Conservation (phyloP, 30 jellyfish, hydroid and myxozoan species). For the Hydractinia echinata region DNA sequence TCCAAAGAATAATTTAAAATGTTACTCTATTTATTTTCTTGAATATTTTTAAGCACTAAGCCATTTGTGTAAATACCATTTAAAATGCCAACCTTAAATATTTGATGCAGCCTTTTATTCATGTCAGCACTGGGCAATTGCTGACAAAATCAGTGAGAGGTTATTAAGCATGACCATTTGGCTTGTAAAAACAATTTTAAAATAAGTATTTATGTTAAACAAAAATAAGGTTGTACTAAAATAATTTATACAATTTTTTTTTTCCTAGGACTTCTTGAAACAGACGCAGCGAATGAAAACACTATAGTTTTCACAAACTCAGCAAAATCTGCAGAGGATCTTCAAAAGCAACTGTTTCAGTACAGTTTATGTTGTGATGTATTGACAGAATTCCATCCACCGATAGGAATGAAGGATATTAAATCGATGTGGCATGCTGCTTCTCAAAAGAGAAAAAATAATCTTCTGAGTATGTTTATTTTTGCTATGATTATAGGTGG, state of each 20-base stretch:
- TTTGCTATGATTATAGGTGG: not conserved
- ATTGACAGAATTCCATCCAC: slow-evolving; percentile 68
- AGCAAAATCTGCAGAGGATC: slow-evolving; percentile 64
- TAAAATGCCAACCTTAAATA: too few relatives aligned
- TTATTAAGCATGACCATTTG: too few relatives aligned
- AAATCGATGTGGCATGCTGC: slow-evolving; percentile 51
- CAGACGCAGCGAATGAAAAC: slow-evolving; percentile 38
- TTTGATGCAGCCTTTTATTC: too few relatives aligned
- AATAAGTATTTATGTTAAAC: too few relatives aligned
- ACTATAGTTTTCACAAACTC: slow-evolving; percentile 63
- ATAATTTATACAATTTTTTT: too few relatives aligned
- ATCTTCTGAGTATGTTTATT: slow-evolving; percentile 14
- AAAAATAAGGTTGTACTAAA: too few relatives aligned
- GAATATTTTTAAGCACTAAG: not conserved
- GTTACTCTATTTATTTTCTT: not conserved
- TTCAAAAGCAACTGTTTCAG: slow-evolving; percentile 37
- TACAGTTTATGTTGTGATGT: slow-evolving; percentile 39
- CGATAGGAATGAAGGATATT: slow-evolving; percentile 53
- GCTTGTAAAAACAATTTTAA: too few relatives aligned
- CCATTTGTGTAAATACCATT: too few relatives aligned
- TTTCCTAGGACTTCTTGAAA: slow-evolving; percentile 48
- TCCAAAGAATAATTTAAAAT: not conserved
- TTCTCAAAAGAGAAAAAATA: slow-evolving; percentile 13
- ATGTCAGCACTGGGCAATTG: too few relatives aligned
- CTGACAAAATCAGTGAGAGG: too few relatives aligned